Evolutionary conservation across 2,797 vertebrate species (phyloP).

Genomic region (Nyctalus aviator): DNA sequence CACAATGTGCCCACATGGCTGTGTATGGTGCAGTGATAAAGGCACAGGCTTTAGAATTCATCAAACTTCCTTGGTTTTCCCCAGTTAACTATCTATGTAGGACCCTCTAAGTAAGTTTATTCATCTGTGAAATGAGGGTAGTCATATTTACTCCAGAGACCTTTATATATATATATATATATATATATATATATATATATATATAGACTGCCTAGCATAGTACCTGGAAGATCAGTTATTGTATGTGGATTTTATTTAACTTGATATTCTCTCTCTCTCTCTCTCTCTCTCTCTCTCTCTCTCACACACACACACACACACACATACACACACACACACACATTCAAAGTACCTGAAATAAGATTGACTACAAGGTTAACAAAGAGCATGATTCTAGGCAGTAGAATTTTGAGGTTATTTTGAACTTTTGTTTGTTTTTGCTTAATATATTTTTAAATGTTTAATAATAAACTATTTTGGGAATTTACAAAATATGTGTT

Average conservation of each 20-base stretch:
- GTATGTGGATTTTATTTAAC: background rate
- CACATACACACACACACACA: background rate
- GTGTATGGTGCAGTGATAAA: background rate
- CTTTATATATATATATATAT: background rate
- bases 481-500: background rate
- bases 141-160: background rate
- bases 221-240: background rate
- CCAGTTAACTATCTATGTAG: background rate
- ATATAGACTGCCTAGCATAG: background rate
- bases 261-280: background rate
- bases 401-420: constrained; percentile 8
- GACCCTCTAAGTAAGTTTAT: background rate
- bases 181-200: background rate
- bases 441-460: background rate
- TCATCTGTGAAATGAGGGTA: background rate
- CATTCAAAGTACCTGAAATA: background rate
- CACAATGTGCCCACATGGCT: background rate
- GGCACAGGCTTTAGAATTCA: too few species aligned
- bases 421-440: background rate
- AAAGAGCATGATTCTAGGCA: background rate
- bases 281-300: background rate
- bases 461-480: constrained; percentile 43
- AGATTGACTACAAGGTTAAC: background rate
- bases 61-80: background rate
- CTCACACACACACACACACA: background rate